phyloP scores from a whole-genome alignment of 2,113 vertebrate genomes.

The Rynchops niger region DNA sequence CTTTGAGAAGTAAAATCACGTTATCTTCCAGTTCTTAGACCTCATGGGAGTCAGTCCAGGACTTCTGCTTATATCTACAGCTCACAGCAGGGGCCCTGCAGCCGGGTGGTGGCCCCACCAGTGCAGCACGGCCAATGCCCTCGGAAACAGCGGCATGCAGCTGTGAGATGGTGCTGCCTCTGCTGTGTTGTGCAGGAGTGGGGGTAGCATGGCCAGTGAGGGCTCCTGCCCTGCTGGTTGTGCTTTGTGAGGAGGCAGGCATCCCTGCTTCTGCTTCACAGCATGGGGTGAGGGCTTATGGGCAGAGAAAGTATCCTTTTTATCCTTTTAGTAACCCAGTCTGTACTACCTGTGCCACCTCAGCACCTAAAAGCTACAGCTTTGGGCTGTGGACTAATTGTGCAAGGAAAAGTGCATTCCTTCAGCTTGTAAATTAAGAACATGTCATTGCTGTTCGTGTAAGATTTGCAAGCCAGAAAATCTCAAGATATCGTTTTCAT shows the following conservation, averaged over 20 bases:
- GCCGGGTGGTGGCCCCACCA: background rate
- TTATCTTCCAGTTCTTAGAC: background rate
- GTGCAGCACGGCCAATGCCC: fast-evolving
- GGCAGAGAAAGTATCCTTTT: background rate
- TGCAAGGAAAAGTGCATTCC: background rate
- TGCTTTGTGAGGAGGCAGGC: background rate
- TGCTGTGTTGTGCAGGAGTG: fast-evolving
- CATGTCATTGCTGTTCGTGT: background rate
- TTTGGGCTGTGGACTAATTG: background rate
- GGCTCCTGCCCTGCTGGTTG: background rate
- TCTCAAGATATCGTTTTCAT: background rate
- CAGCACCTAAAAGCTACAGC: background rate
- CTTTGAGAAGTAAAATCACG: background rate
- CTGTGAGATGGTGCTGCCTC: background rate
- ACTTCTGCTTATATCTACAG: background rate
- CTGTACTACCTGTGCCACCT: background rate
- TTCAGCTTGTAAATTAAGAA: background rate
- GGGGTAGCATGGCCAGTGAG: fast-evolving
- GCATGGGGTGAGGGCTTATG: background rate
- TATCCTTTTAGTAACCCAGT: background rate
- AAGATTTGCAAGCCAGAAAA: background rate
- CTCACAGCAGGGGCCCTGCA: background rate
- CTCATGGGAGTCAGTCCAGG: background rate
- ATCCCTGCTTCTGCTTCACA: background rate
- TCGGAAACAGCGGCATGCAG: background rate